Conservation (phyloP, 2,888 invertebrate species). For the Spisula solida region DNA sequence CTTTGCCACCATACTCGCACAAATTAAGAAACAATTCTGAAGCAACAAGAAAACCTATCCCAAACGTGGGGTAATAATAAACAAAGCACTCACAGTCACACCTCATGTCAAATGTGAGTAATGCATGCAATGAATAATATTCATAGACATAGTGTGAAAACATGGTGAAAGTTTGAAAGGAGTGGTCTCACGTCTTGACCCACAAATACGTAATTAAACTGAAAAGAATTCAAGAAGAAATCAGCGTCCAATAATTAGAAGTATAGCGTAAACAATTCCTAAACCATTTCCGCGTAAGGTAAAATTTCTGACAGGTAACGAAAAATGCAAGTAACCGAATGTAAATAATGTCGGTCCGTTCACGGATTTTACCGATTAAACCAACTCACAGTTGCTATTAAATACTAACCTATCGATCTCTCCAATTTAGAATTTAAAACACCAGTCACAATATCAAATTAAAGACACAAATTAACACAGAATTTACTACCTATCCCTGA, state of each 20-base stretch:
- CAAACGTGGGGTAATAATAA: background rate
- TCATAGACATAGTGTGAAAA: background rate
- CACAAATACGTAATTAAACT: background rate
- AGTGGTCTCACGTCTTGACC: background rate
- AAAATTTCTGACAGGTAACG: background rate
- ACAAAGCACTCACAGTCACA: background rate
- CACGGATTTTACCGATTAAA: background rate
- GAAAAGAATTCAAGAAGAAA: background rate
- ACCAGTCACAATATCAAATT: background rate
- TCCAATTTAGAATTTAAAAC: background rate
- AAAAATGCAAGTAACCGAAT: background rate
- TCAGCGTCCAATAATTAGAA: background rate
- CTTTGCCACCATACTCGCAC: no score
- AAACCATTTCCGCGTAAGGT: conserved; percentile 16
- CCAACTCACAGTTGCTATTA: background rate
- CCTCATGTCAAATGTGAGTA: background rate
- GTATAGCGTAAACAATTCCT: background rate
- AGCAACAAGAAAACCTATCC: background rate
- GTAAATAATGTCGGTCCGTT: background rate
- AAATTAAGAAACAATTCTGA: background rate
- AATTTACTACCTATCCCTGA: conserved; percentile 39
- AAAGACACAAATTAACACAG: conserved; percentile 3
- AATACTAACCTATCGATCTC: background rate
- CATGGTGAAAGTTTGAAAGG: background rate
- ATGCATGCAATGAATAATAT: conserved; percentile 1